Conservation (phyloP, 37 sponge, comb jelly and placozoan species). For the Mnemiopsis leidyi region DNA sequence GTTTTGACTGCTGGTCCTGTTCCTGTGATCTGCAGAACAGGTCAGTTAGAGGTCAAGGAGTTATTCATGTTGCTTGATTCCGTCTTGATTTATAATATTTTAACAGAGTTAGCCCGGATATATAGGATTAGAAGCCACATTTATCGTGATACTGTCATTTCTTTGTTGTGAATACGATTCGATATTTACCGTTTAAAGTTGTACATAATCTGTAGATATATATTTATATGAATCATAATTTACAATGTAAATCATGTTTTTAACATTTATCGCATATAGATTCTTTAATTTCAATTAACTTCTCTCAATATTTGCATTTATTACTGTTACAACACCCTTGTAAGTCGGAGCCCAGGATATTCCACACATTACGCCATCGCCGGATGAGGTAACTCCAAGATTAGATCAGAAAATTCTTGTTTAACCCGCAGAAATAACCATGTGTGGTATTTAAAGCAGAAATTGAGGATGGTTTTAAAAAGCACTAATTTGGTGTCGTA, state of each 20-base stretch:
- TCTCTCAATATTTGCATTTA: too few species aligned
- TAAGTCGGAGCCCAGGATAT: too few species aligned
- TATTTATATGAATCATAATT: not conserved
- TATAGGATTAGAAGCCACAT: not conserved
- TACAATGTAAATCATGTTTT: not conserved
- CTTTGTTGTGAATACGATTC: not conserved
- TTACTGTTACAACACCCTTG: too few species aligned
- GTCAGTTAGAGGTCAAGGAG: too few species aligned
- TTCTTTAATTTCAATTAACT: not conserved
- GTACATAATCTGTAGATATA: not conserved
- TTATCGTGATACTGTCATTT: not conserved
- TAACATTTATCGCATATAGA: not conserved
- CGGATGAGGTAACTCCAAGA: too few species aligned
- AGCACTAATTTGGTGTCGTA: too few species aligned
- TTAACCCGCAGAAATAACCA: too few species aligned
- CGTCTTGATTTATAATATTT: not conserved
- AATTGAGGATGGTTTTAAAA: too few species aligned
- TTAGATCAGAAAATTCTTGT: too few species aligned
- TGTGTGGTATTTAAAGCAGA: too few species aligned
- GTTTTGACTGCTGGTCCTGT: not conserved
- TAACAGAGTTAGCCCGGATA: not conserved
- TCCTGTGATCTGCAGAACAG: too few species aligned
- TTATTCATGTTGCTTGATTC: not conserved
- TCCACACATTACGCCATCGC: too few species aligned
- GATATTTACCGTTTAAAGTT: not conserved